Conservation (phyloP, 1,140 invertebrate species). For the Pectinophora gossypiella region DNA sequence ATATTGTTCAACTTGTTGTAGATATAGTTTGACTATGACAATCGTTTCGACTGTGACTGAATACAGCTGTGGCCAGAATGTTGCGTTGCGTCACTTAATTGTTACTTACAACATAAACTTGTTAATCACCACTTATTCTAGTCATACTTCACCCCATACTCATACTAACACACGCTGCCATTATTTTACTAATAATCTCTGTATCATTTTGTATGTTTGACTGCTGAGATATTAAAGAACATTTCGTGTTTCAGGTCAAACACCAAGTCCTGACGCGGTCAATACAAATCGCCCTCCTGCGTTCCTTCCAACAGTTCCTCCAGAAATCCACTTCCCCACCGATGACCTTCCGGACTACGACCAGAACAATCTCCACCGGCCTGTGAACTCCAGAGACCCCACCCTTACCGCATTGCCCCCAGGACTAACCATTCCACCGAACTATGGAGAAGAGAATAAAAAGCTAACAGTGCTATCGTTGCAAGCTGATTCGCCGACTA, state of each 20-base stretch:
- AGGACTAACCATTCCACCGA: conserved; percentile 34
- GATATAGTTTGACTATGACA: too few species aligned
- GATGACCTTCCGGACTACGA: conserved; percentile 49
- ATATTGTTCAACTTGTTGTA: too few species aligned
- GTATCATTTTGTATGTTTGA: too few species aligned
- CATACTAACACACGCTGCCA: too few species aligned
- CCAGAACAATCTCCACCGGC: conserved; percentile 53
- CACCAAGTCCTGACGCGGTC: conserved; percentile 23
- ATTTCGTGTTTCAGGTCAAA: conserved; percentile 39
- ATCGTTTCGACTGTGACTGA: too few species aligned
- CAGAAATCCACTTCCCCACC: conserved; percentile 43
- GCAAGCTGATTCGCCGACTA: conserved; percentile 85
- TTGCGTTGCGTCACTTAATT: too few species aligned
- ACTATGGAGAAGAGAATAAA: conserved; percentile 53
- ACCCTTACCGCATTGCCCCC: conserved; percentile 37
- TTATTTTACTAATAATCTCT: too few species aligned
- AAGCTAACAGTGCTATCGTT: conserved; percentile 79
- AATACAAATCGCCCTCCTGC: conserved; percentile 26
- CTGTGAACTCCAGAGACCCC: conserved; percentile 31
- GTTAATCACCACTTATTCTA: too few species aligned
- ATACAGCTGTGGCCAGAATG: too few species aligned
- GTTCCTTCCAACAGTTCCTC: conserved; percentile 59
- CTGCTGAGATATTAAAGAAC: too few species aligned
- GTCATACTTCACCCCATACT: too few species aligned
- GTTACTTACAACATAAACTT: too few species aligned